Base-by-base conservation (phyloP, 2,797 vertebrate species). In the Paratrypauchen microcephalus region DNA sequence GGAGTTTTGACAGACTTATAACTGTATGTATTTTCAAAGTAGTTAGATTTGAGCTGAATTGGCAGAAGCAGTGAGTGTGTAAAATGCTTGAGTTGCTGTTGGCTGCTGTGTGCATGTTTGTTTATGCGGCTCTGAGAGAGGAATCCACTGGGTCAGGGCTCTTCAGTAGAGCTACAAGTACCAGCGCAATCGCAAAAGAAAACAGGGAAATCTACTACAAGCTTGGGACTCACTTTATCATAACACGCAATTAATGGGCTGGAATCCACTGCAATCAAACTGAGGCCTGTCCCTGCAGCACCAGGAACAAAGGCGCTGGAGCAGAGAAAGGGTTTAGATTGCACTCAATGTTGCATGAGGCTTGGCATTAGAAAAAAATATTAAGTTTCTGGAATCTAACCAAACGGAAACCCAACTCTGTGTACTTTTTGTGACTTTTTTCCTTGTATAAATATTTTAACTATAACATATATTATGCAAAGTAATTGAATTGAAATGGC, bases 251-350 rank as follows among this genome's bases (percentile, higher is more conserved):
- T 92, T 90, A 91, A 92, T 90, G 62, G 67, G 77, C 78, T 83
- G 83, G 83, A 92, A 89, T 91, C 88, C 81, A 75, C 84, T 88
- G 84, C 90, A 91, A 89, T 92, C 89, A 88, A 73, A 87, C 83
- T 78, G 83, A 75, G 81, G 78, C 81, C 79, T 86, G 86, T 89
- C 88, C 83, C 77, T 12, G 78, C 83, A 83, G 70, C 73, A 75
- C 63, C 69, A 73, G 74, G 74, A 73, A n/a, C 62, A 70, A 70
- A 83, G 66, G 79, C 82, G 70, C 75, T 71, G 78, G 66, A 1
- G 41, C 41, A 45, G 13, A 45, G 41, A 45, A 41, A 12, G 72
- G 60, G 74, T 78, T 72, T 71, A 26, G 5, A 41, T 61, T 75
- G 71, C 55, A 58, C 75, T 74, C 57, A 45, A 63, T 74, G 70